Percentiles rank a stretch among this genome's conserved stretches.
Evolutionary conservation across 1,140 invertebrate species (phyloP).

Genomic region (Anoplolepis gracilipes): DNA sequence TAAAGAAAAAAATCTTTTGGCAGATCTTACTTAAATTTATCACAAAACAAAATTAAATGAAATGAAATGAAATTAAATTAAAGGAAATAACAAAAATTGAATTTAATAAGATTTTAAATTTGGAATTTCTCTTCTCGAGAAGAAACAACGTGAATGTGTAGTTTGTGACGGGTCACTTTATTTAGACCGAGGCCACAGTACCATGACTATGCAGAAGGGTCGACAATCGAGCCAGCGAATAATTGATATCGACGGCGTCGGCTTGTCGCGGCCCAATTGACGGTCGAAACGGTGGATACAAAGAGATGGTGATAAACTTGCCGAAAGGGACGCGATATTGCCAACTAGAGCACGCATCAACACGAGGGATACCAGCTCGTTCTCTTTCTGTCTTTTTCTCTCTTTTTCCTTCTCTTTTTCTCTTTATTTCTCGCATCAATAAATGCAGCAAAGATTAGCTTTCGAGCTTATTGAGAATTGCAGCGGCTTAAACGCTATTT

Average conservation of each 20-base stretch:
- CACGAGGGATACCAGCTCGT: neutral
- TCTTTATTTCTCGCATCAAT: neutral
- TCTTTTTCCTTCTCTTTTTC: neutral
- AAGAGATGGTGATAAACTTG: slow-evolving; percentile 41
- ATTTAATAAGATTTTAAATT: neutral
- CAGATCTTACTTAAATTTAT: neutral
- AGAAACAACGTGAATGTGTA: neutral
- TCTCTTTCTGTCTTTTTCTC: neutral
- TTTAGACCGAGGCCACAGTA: neutral
- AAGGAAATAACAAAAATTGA: neutral
- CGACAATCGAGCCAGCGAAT: slow-evolving; percentile 21
- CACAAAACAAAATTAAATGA: neutral
- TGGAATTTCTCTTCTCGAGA: neutral
- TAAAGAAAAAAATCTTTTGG: neutral
- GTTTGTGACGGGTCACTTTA: neutral
- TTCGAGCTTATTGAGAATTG: slow-evolving; percentile 68
- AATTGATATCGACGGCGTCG: slow-evolving; percentile 29
- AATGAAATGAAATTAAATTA: too few relatives aligned
- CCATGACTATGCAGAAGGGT: neutral
- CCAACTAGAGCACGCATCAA: neutral
- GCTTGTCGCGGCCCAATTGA: slow-evolving; percentile 24
- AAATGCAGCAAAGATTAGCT: slow-evolving; percentile 66
- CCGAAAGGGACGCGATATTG: neutral
- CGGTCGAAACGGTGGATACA: slow-evolving; percentile 15
- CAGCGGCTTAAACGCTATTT: slow-evolving; percentile 61